phyloP scores from a whole-genome alignment of 2,888 invertebrate species.

The Drosophila pullipes region DNA sequence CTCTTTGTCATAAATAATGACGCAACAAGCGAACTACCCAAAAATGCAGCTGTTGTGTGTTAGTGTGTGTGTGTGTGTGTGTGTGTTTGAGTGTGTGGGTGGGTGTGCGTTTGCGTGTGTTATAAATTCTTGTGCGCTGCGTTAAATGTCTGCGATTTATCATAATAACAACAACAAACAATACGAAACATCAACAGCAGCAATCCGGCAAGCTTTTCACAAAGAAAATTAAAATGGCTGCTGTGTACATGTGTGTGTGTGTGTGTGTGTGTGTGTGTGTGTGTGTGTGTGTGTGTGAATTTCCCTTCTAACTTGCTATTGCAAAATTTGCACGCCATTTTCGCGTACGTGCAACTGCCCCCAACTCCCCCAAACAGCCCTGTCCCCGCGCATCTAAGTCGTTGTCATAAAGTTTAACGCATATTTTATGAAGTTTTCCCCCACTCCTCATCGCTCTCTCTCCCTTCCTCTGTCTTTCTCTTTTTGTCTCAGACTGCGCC shows the following conservation, averaged over 20 bases:
- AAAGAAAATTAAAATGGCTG: constrained; percentile 64
- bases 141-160: constrained; percentile 70
- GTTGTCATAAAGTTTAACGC: constrained; percentile 66
- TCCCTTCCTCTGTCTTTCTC: not conserved
- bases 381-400: constrained; percentile 26
- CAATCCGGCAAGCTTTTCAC: constrained; percentile 46
- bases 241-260: constrained; percentile 12
- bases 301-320: constrained; percentile 30
- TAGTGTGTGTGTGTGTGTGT: not conserved
- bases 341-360: constrained; percentile 59
- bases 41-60: constrained; percentile 45
- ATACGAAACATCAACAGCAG: constrained; percentile 52
- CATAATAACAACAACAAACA: constrained; percentile 63
- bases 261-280: not conserved
- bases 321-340: constrained; percentile 68
- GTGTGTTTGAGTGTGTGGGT: not conserved
- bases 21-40: constrained; percentile 58
- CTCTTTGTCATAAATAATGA: constrained; percentile 49
- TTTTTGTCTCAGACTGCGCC: constrained; percentile 1
- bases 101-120: constrained; percentile 27
- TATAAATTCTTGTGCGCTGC: constrained; percentile 62
- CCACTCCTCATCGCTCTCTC: not conserved
- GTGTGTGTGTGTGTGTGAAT: not conserved
- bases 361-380: not conserved
- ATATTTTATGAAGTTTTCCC: constrained; percentile 65